A percentile compares a stretch with the other conserved stretches of the same genome.
Evolutionary conservation across 2,888 invertebrate genomes (phyloP).

Genomic region (Papilio gigon): DNA sequence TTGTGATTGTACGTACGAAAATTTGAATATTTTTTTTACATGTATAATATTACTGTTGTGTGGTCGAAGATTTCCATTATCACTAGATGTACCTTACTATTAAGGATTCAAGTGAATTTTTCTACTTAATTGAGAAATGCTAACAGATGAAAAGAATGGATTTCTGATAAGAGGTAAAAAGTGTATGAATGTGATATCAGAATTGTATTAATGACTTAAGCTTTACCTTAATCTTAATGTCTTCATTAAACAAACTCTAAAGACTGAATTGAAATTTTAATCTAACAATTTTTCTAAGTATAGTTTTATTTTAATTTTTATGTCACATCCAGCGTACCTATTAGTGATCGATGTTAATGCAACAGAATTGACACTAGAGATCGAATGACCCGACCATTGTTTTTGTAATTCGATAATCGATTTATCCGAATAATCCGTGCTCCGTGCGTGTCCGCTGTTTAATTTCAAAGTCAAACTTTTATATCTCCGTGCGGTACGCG

Average conservation of each 20-base stretch:
- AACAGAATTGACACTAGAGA: conserved; percentile 50
- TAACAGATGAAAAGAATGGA: no score
- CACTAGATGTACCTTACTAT: background rate
- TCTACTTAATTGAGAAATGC: background rate
- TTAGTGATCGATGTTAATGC: conserved; percentile 40
- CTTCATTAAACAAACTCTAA: no score
- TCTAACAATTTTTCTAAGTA: no score
- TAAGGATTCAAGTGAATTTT: no score
- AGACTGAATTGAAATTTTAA: no score
- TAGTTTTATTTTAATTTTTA: background rate
- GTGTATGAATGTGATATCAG: no score
- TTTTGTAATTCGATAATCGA: conserved; percentile 75
- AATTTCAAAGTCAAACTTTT: conserved; percentile 53
- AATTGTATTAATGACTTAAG: no score
- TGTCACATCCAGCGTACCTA: conserved; percentile 37
- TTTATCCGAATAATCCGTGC: conserved; percentile 64
- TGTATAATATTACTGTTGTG: background rate
- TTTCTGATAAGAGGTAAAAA: no score
- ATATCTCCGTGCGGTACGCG: conserved; percentile 43
- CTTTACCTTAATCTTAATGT: no score
- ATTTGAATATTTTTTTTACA: background rate
- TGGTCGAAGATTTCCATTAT: background rate
- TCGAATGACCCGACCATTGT: conserved; percentile 67
- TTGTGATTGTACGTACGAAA: no score
- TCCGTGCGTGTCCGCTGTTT: conserved; percentile 60